These are phyloP conservation scores for Dolichallabes microphthalmus DNA, from an alignment of 2,113 vertebrate genomes.

Conservation along the genomic window DNA sequence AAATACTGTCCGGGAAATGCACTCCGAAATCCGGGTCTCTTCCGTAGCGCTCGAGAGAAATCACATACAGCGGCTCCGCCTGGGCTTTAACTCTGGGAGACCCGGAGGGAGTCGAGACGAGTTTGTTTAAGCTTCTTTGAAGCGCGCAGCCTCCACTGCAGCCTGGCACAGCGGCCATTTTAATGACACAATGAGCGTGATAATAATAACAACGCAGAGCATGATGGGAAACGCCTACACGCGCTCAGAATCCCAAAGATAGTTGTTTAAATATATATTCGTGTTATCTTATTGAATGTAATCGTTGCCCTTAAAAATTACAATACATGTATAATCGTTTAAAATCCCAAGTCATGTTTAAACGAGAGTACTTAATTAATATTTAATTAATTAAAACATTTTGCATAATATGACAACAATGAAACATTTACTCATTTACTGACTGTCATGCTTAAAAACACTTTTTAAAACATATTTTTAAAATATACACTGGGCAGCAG, in stretches of 20 bases:
- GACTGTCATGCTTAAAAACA: no score
- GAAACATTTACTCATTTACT: no score
- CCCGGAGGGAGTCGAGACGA: neutral
- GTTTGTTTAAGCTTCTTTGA: constrained; percentile 30
- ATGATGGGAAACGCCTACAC: constrained; percentile 20
- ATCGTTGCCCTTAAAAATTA: no score
- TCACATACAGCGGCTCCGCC: constrained; percentile 41
- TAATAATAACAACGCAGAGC: constrained; percentile 18
- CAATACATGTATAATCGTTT: no score
- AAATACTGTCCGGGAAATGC: constrained; percentile 46
- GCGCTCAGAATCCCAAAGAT: neutral
- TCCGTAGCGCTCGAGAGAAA: constrained; percentile 50
- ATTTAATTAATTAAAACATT: no score
- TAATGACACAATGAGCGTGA: constrained; percentile 1
- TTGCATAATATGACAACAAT: no score
- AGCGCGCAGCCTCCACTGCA: constrained; percentile 35
- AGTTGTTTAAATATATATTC: no score
- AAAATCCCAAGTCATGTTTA: no score
- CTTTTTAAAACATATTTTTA: no score
- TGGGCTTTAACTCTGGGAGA: constrained; percentile 32
- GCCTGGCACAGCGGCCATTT: constrained; percentile 42
- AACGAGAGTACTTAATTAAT: no score
- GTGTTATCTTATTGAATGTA: no score
- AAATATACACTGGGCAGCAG: no score
- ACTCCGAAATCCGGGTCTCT: constrained; percentile 45